A percentile compares a stretch with the other conserved stretches of the same genome.
Evolutionary conservation across 2,113 vertebrate species (phyloP).

Genomic region (Limnothrissa miodon): DNA sequence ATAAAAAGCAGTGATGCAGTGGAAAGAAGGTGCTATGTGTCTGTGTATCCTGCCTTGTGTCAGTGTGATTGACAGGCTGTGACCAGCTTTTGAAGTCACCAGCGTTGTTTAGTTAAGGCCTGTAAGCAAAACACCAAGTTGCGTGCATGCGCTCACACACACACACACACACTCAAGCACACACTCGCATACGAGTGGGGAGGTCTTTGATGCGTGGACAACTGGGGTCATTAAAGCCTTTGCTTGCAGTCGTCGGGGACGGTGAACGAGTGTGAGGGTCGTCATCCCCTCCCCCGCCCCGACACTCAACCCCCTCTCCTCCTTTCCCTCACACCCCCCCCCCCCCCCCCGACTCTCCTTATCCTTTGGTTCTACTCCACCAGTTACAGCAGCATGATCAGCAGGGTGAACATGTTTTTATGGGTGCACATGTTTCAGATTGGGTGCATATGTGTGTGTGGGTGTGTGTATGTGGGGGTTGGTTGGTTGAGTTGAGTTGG

Average conservation of each 20-base stretch:
- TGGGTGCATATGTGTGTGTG: neutral
- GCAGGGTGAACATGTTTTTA: neutral
- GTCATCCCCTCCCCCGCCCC: constrained; percentile 30
- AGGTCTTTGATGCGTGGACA: constrained; percentile 69
- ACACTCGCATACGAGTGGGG: constrained; percentile 34
- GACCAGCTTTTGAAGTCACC: neutral
- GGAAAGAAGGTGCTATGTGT: neutral
- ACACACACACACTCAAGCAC: constrained; percentile 41
- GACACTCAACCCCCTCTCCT: constrained; percentile 27
- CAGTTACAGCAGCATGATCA: neutral
- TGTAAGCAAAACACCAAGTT: constrained; percentile 44
- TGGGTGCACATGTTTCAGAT: neutral
- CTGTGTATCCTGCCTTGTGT: neutral
- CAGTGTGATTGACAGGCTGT: neutral
- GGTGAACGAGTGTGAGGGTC: constrained; percentile 60
- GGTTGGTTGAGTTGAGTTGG: constrained; percentile 57
- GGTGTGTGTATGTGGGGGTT: constrained; percentile 12
- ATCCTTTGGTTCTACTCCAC: too few species aligned
- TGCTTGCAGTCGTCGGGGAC: constrained; percentile 62
- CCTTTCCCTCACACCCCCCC: constrained; percentile 15
- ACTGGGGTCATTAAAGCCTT: constrained; percentile 66
- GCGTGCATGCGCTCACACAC: constrained; percentile 16
- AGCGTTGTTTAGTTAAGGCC: constrained; percentile 51
- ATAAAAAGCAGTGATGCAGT: neutral
- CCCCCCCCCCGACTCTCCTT: neutral